Percentiles rank a stretch among this genome's conserved stretches.
These are phyloP conservation scores for Cryptosula pallasiana DNA, from an alignment of 2,888 invertebrate genomes.

Conservation along the genomic window DNA sequence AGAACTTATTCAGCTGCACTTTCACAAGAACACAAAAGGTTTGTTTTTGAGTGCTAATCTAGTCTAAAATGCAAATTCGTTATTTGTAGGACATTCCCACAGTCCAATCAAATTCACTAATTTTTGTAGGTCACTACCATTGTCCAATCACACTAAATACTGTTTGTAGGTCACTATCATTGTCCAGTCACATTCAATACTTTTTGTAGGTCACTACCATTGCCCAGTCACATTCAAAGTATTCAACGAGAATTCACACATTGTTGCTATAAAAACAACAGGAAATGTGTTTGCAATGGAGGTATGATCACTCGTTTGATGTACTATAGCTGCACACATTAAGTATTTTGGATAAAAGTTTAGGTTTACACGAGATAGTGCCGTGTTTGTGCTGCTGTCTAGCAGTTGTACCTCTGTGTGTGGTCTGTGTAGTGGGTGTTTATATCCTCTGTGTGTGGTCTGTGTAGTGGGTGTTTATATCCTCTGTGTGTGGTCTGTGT, in stretches of 20 bases:
- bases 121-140: no score
- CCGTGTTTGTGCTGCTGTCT: no score
- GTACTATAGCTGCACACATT: neutral
- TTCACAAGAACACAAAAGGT: constrained; percentile 74
- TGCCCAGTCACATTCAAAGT: constrained; percentile 89
- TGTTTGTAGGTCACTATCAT: constrained; percentile 66
- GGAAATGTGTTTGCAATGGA: constrained; percentile 95
- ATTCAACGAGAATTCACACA: constrained; percentile 88
- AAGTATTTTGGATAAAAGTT: no score
- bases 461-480: no score
- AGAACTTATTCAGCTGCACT: constrained; percentile 75
- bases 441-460: no score
- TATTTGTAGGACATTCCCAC: no score
- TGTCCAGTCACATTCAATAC: constrained; percentile 67
- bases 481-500: no score
- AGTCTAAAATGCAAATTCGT: neutral
- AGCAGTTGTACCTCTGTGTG: no score
- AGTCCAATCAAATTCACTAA: neutral
- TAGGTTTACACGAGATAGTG: no score
- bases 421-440: no score
- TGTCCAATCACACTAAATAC: neutral
- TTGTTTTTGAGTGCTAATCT: constrained; percentile 29
- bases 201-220: constrained; percentile 66
- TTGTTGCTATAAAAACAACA: constrained; percentile 80
- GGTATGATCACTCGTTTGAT: constrained; percentile 41